Base-by-base conservation (phyloP, 2,888 invertebrate species). In the Microplitis deprimator region DNA sequence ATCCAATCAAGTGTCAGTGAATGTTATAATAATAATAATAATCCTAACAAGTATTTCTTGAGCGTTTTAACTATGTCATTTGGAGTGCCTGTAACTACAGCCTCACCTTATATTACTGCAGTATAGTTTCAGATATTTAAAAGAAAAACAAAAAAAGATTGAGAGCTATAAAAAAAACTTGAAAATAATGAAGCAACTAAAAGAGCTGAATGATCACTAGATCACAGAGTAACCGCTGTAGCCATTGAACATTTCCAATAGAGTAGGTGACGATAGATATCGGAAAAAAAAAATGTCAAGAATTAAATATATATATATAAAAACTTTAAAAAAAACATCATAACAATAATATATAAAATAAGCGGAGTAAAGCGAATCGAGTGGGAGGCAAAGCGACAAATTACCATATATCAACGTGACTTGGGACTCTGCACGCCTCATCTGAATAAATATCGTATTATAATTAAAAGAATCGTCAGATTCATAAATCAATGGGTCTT, bases 381-480 rank as follows among this genome's bases (percentile, higher is more conserved):
- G 79, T 79, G 73, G 82, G 82, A 81, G 79, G 81, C 79, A 77
- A 77, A 40, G 60, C 81, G 77, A 70, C 69, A 76, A 79, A 89
- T 89, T 88, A 89, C 82, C 89, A 88, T 88, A 88, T 86, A 87
- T 87, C 87, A 89, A 87, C 89, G 87, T 89, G 89, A 89, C 89
- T 89, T 84, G 86, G 84, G 83, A 81, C 83, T 79, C 83, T 81
- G 84, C 84, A 84, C 83, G 83, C 68, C 85, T 86, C 87, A 89
- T 89, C 87, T 88, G 89, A 89, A 89, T 90, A 90, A 89, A 89
- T 89, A 89, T 89, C 88, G 87, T 89, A 89, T 89, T 89, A 89
- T 90, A 89, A 90, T 90, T 89, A 89, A 90, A 89, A 87, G 88
- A 87, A 89, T 89, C 86, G 86, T 85, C 86, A 85, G 87, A 85